Evolutionary conservation across 2,797 vertebrate species (phyloP), one percentile per base, ranked within the genome.

Genomic region (Peromyscus eremicus): DNA sequence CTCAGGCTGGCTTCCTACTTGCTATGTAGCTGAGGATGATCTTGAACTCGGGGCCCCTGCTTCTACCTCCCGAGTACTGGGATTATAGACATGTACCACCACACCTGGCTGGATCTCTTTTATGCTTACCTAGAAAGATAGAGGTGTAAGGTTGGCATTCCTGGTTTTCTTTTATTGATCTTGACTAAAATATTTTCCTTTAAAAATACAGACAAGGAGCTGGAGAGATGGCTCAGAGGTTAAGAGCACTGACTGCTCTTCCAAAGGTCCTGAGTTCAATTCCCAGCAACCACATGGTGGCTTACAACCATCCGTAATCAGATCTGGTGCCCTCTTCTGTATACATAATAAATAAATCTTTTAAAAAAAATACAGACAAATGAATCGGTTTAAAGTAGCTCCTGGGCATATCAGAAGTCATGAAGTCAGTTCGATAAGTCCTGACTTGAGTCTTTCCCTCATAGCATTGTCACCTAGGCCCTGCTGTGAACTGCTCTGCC

Each of bases 181-280:
- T 27, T 71, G 71, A 73, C 60, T 84, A 79, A 82, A 60, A 10
- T 70, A 11, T 37, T 76, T 75, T 76, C 19, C 60, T 77, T 81
- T 89, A 11, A 94, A 93, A 95, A 12, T 52, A 52, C 43, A 46
- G 43, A n/a, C n/a, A 71, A 68, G n/a, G n/a, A n/a, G n/a, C n/a
- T n/a, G n/a, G n/a, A n/a, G n/a, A n/a, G n/a, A n/a, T n/a, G n/a
- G n/a, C n/a, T n/a, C n/a, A n/a, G n/a, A n/a, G n/a, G n/a, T n/a
- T n/a, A n/a, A n/a, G n/a, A n/a, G n/a, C n/a, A n/a, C n/a, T n/a
- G n/a, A n/a, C n/a, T n/a, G n/a, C n/a, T n/a, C n/a, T n/a, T n/a
- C n/a, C n/a, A n/a, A n/a, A n/a, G n/a, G n/a, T n/a, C n/a, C n/a
- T n/a, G n/a, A n/a, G n/a, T n/a, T n/a, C n/a, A n/a, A n/a, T n/a